Conservation (phyloP, 2,113 vertebrate species). For the Nothoprocta pentlandii region DNA sequence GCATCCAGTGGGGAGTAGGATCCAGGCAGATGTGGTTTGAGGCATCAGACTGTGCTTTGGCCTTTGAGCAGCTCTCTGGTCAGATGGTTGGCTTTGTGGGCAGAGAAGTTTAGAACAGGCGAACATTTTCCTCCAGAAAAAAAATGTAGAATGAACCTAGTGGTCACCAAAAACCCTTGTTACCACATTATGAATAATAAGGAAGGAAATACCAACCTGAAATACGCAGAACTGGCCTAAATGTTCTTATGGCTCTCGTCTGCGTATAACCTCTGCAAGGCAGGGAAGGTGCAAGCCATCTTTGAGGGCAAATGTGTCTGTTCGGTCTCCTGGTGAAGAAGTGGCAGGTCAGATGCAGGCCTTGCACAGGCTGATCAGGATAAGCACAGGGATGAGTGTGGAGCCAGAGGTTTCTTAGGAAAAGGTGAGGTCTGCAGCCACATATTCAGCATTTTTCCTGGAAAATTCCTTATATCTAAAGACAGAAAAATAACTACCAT, state of each 20-base stretch:
- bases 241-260: background rate
- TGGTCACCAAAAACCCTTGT: background rate
- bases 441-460: background rate
- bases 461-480: background rate
- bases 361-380: background rate
- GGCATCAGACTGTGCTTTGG: background rate
- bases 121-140: background rate
- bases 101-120: background rate
- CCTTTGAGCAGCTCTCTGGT: background rate
- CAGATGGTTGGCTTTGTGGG: background rate
- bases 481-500: background rate
- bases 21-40: background rate
- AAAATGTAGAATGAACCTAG: background rate
- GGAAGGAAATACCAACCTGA: background rate
- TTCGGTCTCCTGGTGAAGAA: fast-evolving
- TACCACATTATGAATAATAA: background rate
- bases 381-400: background rate
- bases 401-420: background rate
- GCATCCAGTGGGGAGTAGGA: background rate
- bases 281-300: background rate
- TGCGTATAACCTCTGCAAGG: background rate
- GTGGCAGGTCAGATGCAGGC: background rate
- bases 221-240: background rate
- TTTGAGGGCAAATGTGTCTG: background rate
- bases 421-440: background rate